These are phyloP conservation scores for Lasius fuliginosus DNA, from an alignment of 2,888 invertebrate genomes.

Conservation along the genomic window DNA sequence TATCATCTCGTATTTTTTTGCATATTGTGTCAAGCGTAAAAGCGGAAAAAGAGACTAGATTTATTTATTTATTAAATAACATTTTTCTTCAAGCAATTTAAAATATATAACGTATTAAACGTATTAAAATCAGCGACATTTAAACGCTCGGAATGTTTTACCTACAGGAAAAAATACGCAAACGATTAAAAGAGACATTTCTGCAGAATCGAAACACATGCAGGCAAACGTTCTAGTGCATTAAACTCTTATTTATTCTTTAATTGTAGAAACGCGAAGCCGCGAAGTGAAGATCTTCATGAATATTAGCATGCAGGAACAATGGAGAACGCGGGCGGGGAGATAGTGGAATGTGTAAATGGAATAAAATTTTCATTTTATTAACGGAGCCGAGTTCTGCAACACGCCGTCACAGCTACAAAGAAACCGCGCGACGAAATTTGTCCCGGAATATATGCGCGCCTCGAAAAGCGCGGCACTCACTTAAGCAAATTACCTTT, in stretches of 20 bases:
- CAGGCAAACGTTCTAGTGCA: neutral
- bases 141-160: neutral
- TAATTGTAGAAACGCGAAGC: conserved; percentile 27
- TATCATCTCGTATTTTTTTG: neutral
- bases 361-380: conserved; percentile 56
- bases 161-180: neutral
- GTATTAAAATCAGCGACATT: neutral
- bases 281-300: conserved; percentile 43
- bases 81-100: neutral
- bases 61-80: neutral
- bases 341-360: conserved; percentile 37
- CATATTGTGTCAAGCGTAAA: neutral
- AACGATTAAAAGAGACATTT: conserved; percentile 15
- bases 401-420: neutral
- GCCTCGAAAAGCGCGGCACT: conserved; percentile 47
- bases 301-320: conserved; percentile 44
- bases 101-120: neutral
- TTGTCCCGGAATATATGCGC: conserved; percentile 38
- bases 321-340: conserved; percentile 1
- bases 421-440: conserved; percentile 46
- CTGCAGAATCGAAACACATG: neutral
- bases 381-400: conserved; percentile 17
- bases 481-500: conserved; percentile 55
- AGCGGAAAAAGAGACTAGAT: neutral
- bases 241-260: conserved; percentile 37